These are phyloP conservation scores for Bubo blakistoni DNA, from an alignment of 2,113 vertebrate genomes.

Conservation along the genomic window DNA sequence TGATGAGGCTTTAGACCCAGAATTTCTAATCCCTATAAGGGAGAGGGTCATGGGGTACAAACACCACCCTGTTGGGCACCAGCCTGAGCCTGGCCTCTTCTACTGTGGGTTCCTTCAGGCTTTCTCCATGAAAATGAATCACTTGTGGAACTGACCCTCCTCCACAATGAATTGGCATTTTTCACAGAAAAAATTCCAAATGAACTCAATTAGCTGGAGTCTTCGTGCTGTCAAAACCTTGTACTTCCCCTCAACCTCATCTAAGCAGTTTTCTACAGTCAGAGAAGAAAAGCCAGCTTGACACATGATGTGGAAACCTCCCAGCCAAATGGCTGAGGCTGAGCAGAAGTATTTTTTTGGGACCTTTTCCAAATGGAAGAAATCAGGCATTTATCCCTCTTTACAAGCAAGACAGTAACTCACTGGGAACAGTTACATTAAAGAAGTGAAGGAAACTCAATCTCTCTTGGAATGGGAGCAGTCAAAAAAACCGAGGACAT, in stretches of 20 bases:
- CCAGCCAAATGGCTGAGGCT: not conserved
- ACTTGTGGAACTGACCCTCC: not conserved
- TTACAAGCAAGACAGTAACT: not conserved
- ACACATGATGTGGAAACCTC: not conserved
- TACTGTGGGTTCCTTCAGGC: not conserved
- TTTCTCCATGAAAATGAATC: not conserved
- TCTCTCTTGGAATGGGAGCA: not conserved
- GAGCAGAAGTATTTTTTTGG: not conserved
- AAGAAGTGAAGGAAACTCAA: not conserved
- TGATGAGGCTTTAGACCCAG: not conserved
- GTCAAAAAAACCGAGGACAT: not conserved
- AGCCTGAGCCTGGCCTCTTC: not conserved
- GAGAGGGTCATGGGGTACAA: not conserved
- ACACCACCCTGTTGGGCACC: not conserved
- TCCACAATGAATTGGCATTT: not conserved
- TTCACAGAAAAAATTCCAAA: not conserved
- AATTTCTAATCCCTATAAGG: not conserved
- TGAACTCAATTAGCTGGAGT: not conserved
- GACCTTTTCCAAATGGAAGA: not conserved
- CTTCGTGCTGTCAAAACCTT: constrained; percentile 2
- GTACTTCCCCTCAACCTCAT: not conserved
- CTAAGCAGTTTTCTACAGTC: not conserved
- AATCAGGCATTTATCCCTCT: not conserved
- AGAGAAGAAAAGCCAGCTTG: not conserved
- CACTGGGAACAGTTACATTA: not conserved